Conservation (phyloP, 37 sponge, comb jelly and placozoan genomes). For the Cliona cf. orientalis region DNA sequence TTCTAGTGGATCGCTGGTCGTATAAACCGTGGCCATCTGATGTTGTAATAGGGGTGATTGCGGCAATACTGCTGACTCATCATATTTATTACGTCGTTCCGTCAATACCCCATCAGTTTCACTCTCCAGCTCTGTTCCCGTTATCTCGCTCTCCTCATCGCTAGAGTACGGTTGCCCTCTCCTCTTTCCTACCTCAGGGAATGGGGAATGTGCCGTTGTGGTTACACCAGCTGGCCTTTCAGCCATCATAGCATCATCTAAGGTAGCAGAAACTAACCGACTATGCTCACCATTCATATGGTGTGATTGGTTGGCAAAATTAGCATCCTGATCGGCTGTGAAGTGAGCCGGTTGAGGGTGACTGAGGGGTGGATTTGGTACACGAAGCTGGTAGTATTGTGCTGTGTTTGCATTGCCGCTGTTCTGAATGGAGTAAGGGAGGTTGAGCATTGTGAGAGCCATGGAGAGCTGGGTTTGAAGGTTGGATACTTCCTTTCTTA, state of each 20-base stretch:
- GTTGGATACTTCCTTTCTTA: conserved; percentile 1
- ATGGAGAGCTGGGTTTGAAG: neutral
- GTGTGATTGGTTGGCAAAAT: neutral
- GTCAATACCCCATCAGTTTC: too few relatives aligned
- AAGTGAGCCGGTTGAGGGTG: neutral
- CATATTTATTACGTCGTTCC: too few relatives aligned
- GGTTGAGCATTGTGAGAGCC: neutral
- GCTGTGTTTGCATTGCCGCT: too few relatives aligned
- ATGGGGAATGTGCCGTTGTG: neutral
- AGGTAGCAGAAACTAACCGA: neutral
- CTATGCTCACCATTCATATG: neutral
- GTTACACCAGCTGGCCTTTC: neutral
- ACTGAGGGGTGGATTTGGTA: too few relatives aligned
- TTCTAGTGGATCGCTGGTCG: neutral
- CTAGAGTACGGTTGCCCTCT: too few relatives aligned
- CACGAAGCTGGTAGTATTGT: too few relatives aligned
- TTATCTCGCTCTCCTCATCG: too few relatives aligned
- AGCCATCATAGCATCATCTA: neutral
- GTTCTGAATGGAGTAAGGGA: neutral
- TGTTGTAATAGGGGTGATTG: too few relatives aligned
- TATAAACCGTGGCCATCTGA: too few relatives aligned
- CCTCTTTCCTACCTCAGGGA: too few relatives aligned
- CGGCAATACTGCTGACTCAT: too few relatives aligned
- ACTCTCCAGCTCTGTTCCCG: too few relatives aligned
- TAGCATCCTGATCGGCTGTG: neutral